Percentiles rank a stretch among this genome's conserved stretches.
Conservation (phyloP, 2,888 invertebrate species). For the Phorcus lineatus region DNA sequence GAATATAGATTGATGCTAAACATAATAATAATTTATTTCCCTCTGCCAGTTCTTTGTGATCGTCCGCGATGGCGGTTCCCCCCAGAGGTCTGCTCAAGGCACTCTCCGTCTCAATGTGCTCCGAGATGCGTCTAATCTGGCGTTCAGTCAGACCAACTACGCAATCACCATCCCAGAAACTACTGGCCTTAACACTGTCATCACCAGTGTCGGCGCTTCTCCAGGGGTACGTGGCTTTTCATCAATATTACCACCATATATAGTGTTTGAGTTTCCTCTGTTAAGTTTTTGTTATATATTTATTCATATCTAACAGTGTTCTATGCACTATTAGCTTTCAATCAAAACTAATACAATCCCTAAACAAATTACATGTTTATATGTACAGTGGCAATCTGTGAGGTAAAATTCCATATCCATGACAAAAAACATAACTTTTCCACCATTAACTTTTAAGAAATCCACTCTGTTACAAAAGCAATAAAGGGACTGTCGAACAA, state of each 20-base stretch:
- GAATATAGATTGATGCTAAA: not conserved
- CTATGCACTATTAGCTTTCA: too few species aligned
- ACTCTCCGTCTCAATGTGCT: conserved; percentile 43
- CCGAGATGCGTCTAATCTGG: conserved; percentile 40
- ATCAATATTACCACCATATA: too few species aligned
- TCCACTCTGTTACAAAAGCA: not conserved
- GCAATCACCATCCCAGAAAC: conserved; percentile 17
- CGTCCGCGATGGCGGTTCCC: conserved; percentile 49
- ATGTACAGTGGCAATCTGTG: too few species aligned
- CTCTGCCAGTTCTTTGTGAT: conserved; percentile 35
- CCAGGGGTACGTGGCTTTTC: conserved; percentile 33
- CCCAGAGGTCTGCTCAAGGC: conserved; percentile 31
- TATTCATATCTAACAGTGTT: too few species aligned
- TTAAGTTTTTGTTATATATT: too few species aligned
- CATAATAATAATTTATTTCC: not conserved
- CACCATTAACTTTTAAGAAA: not conserved
- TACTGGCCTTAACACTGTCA: not conserved
- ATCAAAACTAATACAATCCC: too few species aligned
- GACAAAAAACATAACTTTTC: too few species aligned
- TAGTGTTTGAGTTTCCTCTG: too few species aligned
- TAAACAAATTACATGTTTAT: too few species aligned
- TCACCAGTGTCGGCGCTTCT: conserved; percentile 12
- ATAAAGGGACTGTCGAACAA: too few species aligned
- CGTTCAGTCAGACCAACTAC: conserved; percentile 31
- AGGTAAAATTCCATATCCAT: too few species aligned